Percentiles rank a stretch among this genome's conserved stretches.
These are phyloP conservation scores for Sarcophaga variegata DNA, from an alignment of 2,888 invertebrate genomes.

Conservation along the genomic window DNA sequence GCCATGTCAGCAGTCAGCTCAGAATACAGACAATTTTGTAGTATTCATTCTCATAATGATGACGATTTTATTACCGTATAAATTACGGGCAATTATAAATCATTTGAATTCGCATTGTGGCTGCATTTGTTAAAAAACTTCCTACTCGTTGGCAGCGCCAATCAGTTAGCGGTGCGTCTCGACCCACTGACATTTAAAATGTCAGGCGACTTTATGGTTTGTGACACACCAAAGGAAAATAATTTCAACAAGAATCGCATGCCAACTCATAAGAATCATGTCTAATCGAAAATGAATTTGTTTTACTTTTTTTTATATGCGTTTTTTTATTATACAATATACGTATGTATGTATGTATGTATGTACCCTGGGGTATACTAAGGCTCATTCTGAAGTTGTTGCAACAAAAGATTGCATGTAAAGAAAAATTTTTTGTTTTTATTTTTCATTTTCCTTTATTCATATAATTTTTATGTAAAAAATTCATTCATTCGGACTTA, in stretches of 20 bases:
- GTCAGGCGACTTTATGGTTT: conserved; percentile 52
- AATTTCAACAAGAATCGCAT: conserved; percentile 49
- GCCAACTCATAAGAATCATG: conserved; percentile 65
- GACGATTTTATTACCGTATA: neutral
- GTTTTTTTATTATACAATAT: conserved; percentile 4
- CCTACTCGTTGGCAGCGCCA: conserved; percentile 19
- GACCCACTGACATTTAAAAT: conserved; percentile 37
- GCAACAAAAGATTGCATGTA: conserved; percentile 59
- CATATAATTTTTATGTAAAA: neutral
- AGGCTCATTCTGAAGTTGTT: neutral
- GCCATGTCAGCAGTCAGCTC: no score
- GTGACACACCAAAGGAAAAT: conserved; percentile 57
- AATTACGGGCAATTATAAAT: neutral
- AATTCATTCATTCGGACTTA: neutral
- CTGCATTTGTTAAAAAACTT: conserved; percentile 2
- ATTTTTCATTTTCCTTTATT: neutral
- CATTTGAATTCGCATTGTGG: neutral
- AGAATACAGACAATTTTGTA: no score
- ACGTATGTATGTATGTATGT: neutral
- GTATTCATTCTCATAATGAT: neutral
- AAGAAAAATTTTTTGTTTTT: conserved; percentile 31
- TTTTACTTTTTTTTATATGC: conserved; percentile 36
- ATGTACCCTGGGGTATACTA: neutral
- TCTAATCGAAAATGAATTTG: conserved; percentile 68
- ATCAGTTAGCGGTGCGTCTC: conserved; percentile 22